phyloP scores from a whole-genome alignment of 2,113 vertebrate species.

The Oreochromis aureus region DNA sequence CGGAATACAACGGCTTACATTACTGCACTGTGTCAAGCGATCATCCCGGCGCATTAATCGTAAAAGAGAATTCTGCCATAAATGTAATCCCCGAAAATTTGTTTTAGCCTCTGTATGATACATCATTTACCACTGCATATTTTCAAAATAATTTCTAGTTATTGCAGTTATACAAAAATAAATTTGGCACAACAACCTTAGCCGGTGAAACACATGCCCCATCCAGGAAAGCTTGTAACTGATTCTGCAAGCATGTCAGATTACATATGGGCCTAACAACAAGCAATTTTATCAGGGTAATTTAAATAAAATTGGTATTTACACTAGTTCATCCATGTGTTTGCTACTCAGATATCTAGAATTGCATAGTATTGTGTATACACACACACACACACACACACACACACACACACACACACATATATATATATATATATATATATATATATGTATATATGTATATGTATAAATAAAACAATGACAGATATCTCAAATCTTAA shows the following conservation, averaged over 20 bases:
- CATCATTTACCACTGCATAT: rapidly evolving
- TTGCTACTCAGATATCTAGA: neutral
- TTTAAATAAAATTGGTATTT: neutral
- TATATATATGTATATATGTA: rapidly evolving
- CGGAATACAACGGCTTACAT: neutral
- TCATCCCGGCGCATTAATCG: neutral
- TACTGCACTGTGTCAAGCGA: neutral
- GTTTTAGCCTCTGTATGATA: neutral
- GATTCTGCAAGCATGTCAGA: neutral
- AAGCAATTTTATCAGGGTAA: neutral
- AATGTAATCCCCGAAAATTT: neutral
- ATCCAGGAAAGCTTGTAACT: neutral
- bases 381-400: too few relatives aligned
- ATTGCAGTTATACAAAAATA: neutral
- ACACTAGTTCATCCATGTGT: neutral
- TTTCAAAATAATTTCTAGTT: neutral
- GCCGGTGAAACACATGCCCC: neutral
- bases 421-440: rapidly evolving
- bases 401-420: too few relatives aligned
- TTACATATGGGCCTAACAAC: neutral
- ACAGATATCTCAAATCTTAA: neutral
- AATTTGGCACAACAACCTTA: neutral
- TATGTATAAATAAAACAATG: rapidly evolving
- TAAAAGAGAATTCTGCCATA: neutral
- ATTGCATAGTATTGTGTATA: neutral